A percentile compares a stretch with the other conserved stretches of the same genome.
Evolutionary conservation across 2,113 vertebrate genomes (phyloP).

Genomic region (Hippoglossus stenolepis): DNA sequence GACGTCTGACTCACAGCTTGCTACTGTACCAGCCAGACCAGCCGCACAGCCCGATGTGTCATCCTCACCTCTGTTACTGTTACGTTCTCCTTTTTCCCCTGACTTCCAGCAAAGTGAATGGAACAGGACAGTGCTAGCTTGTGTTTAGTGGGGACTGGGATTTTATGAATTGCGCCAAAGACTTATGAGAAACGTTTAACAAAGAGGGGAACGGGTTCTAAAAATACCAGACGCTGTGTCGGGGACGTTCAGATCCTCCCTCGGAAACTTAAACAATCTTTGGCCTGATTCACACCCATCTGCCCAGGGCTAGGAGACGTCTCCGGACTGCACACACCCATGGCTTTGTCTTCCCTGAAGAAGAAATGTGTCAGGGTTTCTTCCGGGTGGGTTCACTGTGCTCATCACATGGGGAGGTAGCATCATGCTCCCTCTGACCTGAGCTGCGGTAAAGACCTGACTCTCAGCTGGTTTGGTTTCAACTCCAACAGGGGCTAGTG

Average conservation of each 20-base stretch:
- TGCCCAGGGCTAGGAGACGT: constrained; percentile 18
- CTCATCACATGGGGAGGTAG: constrained; percentile 21
- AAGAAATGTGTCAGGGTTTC: constrained; percentile 19
- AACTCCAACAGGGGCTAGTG: constrained; percentile 47
- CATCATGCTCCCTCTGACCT: constrained; percentile 32
- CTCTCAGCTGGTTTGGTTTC: constrained; percentile 37
- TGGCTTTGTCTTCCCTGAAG: constrained; percentile 36
- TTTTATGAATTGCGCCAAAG: constrained; percentile 52
- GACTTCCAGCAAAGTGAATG: constrained; percentile 69
- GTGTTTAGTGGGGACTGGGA: constrained; percentile 59
- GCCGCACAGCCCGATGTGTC: constrained; percentile 58
- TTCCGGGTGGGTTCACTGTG: constrained; percentile 24
- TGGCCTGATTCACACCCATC: constrained; percentile 44
- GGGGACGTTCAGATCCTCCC: constrained; percentile 42
- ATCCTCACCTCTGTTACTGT: constrained; percentile 54
- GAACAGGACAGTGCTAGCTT: constrained; percentile 71
- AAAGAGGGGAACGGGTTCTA: constrained; percentile 55
- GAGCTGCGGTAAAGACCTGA: constrained; percentile 8
- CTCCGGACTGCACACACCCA: constrained; percentile 23
- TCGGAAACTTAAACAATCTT: constrained; percentile 66
- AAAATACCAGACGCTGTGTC: constrained; percentile 57
- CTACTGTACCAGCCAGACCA: constrained; percentile 57
- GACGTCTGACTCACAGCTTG: constrained; percentile 60
- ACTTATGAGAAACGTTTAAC: constrained; percentile 45
- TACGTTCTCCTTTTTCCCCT: constrained; percentile 50